Conservation (phyloP, 1,140 invertebrate genomes). For the Portunus trituberculatus region DNA sequence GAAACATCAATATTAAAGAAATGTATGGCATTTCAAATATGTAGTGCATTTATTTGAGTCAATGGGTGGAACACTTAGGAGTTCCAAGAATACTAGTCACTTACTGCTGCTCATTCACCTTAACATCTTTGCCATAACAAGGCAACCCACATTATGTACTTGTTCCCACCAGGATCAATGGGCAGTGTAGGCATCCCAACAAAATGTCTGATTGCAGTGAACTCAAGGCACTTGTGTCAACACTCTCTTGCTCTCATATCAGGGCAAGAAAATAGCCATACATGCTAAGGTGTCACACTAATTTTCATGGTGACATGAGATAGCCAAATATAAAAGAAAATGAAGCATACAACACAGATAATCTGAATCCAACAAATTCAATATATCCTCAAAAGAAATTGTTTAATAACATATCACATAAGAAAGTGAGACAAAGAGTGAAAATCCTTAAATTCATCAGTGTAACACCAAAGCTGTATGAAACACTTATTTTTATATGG, state of each 20-base stretch:
- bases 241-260: neutral
- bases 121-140: too few relatives aligned
- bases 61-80: too few relatives aligned
- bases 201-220: neutral
- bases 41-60: too few relatives aligned
- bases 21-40: too few relatives aligned
- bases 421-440: neutral
- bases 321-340: neutral
- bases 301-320: neutral
- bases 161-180: too few relatives aligned
- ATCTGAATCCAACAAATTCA: too few relatives aligned
- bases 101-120: too few relatives aligned
- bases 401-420: too few relatives aligned
- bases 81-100: too few relatives aligned
- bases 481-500: slow-evolving; percentile 50
- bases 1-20: too few relatives aligned
- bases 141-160: too few relatives aligned
- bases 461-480: slow-evolving; percentile 9
- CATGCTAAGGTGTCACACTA: neutral
- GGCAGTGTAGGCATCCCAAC: neutral
- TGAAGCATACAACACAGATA: neutral
- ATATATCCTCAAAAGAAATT: too few relatives aligned
- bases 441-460: neutral
- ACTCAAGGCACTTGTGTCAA: neutral
- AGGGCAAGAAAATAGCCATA: neutral